Percentiles rank a stretch among this genome's conserved stretches.
Conservation (phyloP, 2,113 vertebrate genomes). For the Lepidothrix coronata region DNA sequence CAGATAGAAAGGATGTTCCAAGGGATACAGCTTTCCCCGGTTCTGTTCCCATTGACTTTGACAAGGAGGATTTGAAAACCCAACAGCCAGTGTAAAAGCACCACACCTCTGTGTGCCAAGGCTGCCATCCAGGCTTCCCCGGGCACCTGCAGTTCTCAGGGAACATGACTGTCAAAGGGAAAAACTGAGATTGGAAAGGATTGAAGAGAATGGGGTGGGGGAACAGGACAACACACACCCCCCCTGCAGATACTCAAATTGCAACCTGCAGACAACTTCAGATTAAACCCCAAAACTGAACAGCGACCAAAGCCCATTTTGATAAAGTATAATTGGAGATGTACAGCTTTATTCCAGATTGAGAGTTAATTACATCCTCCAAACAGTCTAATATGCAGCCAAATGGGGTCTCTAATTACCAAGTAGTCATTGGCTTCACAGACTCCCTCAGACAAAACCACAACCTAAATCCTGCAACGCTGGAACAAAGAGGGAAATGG, state of each 20-base stretch:
- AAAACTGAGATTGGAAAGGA: background rate
- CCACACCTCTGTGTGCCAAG: background rate
- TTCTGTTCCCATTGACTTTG: background rate
- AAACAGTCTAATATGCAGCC: background rate
- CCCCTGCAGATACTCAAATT: background rate
- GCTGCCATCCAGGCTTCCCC: background rate
- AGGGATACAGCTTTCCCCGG: background rate
- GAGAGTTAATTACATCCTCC: background rate
- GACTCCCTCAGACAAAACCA: background rate
- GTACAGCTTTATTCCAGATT: background rate
- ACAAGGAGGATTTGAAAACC: background rate
- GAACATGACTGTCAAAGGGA: background rate
- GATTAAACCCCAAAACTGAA: background rate
- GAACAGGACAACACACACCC: background rate
- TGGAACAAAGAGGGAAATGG: background rate
- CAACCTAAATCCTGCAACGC: background rate
- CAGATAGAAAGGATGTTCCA: background rate
- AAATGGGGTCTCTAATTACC: background rate
- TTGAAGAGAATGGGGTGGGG: background rate
- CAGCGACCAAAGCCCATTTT: background rate
- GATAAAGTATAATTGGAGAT: background rate
- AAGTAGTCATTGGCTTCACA: background rate
- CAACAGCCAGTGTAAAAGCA: background rate
- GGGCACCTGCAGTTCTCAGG: accelerated
- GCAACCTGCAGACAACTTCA: background rate